phyloP scores from a whole-genome alignment of 2,797 vertebrate genomes.

The Hybognathus amarus region DNA sequence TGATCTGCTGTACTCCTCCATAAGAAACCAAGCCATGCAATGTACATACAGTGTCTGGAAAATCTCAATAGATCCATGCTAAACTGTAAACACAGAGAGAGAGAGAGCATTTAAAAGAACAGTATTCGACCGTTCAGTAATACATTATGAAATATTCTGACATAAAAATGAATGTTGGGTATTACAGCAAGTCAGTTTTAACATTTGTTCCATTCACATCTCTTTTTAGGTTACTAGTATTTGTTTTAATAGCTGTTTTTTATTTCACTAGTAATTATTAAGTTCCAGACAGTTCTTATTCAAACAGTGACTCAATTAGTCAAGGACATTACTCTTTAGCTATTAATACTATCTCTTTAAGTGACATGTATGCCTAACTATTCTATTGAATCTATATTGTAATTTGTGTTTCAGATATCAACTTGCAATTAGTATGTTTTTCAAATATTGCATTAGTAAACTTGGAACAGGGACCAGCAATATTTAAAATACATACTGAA shows the following conservation, averaged over 20 bases:
- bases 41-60: slow-evolving; percentile 41
- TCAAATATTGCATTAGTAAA: not conserved
- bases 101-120: slow-evolving; percentile 1
- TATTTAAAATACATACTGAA: not conserved
- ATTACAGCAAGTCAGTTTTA: not conserved
- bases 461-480: not conserved
- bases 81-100: slow-evolving; percentile 46
- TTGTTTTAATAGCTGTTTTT: not conserved
- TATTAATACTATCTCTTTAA: not conserved
- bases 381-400: not conserved
- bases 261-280: not conserved
- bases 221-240: not conserved
- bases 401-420: not conserved
- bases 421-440: not conserved
- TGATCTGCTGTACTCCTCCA: slow-evolving; percentile 52
- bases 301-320: not conserved
- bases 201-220: not conserved
- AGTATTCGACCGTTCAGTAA: not conserved
- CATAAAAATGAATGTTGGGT: not conserved
- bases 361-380: not conserved
- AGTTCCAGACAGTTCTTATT: not conserved
- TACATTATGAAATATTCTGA: not conserved
- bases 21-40: slow-evolving; percentile 52
- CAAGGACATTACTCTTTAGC: not conserved
- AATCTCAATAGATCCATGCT: slow-evolving; percentile 47